These are phyloP conservation scores for Albula glossodonta DNA, from an alignment of 2,113 vertebrate species.

Conservation along the genomic window DNA sequence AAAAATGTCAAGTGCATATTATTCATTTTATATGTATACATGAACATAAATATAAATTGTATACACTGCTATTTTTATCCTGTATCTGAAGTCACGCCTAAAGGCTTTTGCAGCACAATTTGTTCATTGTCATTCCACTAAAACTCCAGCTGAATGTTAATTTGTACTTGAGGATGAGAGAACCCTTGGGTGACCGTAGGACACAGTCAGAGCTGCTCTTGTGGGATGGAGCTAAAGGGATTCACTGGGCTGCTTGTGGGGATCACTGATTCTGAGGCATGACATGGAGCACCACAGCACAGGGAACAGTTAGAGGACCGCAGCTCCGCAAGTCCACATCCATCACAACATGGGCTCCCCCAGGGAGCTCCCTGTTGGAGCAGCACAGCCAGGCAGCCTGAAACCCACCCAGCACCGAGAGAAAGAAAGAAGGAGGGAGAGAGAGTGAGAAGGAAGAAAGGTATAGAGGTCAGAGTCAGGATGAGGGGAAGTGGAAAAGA, in stretches of 20 bases:
- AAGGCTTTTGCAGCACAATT: too few relatives aligned
- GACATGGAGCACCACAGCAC: neutral
- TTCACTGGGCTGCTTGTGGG: too few relatives aligned
- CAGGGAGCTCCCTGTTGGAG: constrained; percentile 33
- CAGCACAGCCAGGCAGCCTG: constrained; percentile 35
- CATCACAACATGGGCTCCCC: constrained; percentile 28
- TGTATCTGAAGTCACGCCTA: too few relatives aligned
- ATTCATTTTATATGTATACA: too few relatives aligned
- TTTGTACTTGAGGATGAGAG: too few relatives aligned
- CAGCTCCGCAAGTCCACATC: constrained; percentile 12
- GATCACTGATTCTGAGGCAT: neutral
- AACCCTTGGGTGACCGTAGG: neutral
- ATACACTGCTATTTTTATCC: too few relatives aligned
- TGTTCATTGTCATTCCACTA: too few relatives aligned
- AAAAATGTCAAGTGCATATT: too few relatives aligned
- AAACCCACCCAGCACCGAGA: constrained; percentile 2
- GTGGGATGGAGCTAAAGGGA: neutral
- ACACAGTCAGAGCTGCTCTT: neutral
- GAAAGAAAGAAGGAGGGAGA: constrained; percentile 2
- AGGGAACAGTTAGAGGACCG: neutral
- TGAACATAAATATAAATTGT: too few relatives aligned
- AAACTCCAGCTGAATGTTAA: too few relatives aligned
- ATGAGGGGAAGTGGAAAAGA: constrained; percentile 16
- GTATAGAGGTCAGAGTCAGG: neutral
- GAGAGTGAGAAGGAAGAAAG: neutral